A percentile compares a stretch with the other conserved stretches of the same genome.
These are phyloP conservation scores for Apantesis nais DNA, from an alignment of 2,888 invertebrate species.

Conservation along the genomic window DNA sequence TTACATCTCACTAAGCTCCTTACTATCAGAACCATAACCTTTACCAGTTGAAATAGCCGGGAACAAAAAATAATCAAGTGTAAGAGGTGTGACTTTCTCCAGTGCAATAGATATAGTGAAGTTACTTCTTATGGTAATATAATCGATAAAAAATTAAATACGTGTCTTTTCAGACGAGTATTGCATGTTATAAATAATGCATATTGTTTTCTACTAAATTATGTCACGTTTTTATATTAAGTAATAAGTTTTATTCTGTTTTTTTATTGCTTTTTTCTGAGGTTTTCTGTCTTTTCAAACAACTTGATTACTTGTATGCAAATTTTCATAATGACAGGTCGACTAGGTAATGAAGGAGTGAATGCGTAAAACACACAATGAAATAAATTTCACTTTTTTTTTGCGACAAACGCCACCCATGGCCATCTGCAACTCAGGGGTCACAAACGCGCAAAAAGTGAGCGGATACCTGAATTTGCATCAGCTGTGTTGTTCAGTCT, in stretches of 20 bases:
- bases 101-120: neutral
- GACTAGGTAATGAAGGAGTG: neutral
- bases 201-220: neutral
- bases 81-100: neutral
- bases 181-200: slow-evolving; percentile 8
- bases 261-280: neutral
- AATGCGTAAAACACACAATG: neutral
- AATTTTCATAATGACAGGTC: neutral
- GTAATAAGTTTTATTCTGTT: neutral
- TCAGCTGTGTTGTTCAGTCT: no score
- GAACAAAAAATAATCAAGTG: neutral
- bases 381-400: neutral
- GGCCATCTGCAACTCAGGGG: no score
- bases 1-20: neutral
- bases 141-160: slow-evolving; percentile 3
- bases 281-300: neutral
- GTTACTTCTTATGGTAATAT: neutral
- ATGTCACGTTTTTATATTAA: neutral
- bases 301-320: no score
- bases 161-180: neutral
- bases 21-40: neutral
- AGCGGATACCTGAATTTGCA: no score
- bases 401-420: no score
- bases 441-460: no score
- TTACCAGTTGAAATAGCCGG: neutral